Evolutionary conservation across 2,888 invertebrate genomes (phyloP), one percentile per base, ranked within the genome.

Genomic region (Agriopis marginaria): DNA sequence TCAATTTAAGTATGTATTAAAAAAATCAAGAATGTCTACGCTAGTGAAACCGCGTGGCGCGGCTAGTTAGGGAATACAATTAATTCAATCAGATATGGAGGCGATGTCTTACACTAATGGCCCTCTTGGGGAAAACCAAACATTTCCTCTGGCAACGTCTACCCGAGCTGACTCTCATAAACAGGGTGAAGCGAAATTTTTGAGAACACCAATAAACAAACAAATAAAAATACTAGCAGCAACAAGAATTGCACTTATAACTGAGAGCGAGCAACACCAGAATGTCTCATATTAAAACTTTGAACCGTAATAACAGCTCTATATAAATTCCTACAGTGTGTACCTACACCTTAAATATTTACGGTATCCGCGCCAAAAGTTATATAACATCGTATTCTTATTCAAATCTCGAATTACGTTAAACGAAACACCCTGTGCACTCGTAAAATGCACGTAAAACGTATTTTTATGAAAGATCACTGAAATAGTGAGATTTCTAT

Each of bases 361-460:
- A 60, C 64, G 50, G 64, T 60, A 69, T 56, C 55, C 39, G 11
- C 64, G 66, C 51, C 66, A 66, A 23, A 62, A 66, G 54, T 59
- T 63, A 63, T 63, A 60, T 70, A 60, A 66, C 47, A 50, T 60
- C 51, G 59, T 63, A 66, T 70, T 63, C 54, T 66, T 66, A 70
- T 66, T 70, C 66, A 63, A 70, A 66, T 66, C 59, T 70, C 54
- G 66, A 23, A 66, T 63, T 59, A 54, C 63, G 58, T 54, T 63
- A 62, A 70, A 14, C 54, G 56, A 66, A 66, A 60, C 63, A 60
- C 49, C 54, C 55, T 32, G 32, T 68, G 49, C 56, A 61, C 61
- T 66, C 66, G 61, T 62, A 66, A 66, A 62, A 62, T 53, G 47
- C 58, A 59, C 63, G 53, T 68, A 68, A 63, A 63, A 10, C 59